Conservation (phyloP, 2,888 invertebrate species). For the Lottia gigantea region DNA sequence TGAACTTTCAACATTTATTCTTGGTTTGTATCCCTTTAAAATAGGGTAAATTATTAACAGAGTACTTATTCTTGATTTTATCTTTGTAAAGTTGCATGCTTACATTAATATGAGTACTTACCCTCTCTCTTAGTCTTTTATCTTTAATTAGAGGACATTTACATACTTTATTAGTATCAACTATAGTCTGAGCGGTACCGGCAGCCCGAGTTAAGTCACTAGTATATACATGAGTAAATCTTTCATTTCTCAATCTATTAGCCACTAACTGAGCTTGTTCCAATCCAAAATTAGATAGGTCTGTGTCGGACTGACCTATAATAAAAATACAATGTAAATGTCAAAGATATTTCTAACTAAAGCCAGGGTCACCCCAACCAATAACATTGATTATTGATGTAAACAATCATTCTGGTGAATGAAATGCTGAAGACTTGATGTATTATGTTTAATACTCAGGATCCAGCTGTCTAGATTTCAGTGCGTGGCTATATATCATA, state of each 20-base stretch:
- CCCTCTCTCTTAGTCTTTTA: constrained; percentile 56
- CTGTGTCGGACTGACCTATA: constrained; percentile 58
- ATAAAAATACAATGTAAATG: constrained; percentile 13
- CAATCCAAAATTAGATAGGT: constrained; percentile 54
- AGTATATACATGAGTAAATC: constrained; percentile 58
- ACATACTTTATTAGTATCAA: constrained; percentile 44
- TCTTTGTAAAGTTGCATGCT: no score
- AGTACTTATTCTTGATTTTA: no score
- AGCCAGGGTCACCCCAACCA: neutral
- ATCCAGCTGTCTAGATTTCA: neutral
- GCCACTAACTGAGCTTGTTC: constrained; percentile 55
- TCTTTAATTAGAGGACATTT: constrained; percentile 42
- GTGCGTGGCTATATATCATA: no score
- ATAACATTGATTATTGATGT: neutral
- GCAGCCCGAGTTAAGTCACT: constrained; percentile 59
- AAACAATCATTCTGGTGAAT: neutral
- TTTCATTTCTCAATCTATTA: constrained; percentile 50
- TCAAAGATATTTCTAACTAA: neutral
- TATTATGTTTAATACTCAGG: neutral
- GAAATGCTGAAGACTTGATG: neutral
- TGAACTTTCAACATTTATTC: no score
- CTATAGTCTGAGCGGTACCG: constrained; percentile 52
- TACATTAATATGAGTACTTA: constrained; percentile 29
- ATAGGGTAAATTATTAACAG: neutral
- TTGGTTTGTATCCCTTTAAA: neutral